Percentiles rank a stretch among this genome's conserved stretches.
phyloP scores from a whole-genome alignment of 2,113 vertebrate genomes.

The Percopsis transmontana region DNA sequence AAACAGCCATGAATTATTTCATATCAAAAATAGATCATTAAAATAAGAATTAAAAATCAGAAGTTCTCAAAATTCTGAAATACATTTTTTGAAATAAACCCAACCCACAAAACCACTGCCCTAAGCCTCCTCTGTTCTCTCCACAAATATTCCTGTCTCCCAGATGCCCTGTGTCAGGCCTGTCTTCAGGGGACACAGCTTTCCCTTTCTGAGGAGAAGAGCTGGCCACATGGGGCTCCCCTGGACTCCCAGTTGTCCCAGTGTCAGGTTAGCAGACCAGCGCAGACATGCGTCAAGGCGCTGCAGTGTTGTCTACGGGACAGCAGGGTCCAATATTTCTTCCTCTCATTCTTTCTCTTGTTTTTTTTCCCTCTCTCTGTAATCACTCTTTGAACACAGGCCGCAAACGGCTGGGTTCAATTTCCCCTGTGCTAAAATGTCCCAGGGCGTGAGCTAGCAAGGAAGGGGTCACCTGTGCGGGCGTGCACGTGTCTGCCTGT shows the following conservation, averaged over 20 bases:
- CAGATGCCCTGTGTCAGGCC: conserved; percentile 29
- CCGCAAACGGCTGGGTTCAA: conserved; percentile 45
- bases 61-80: too few relatives aligned
- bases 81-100: too few relatives aligned
- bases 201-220: conserved; percentile 42
- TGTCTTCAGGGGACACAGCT: conserved; percentile 31
- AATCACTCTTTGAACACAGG: conserved; percentile 25
- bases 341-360: conserved; percentile 30
- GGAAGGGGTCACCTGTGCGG: conserved; percentile 39
- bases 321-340: conserved; percentile 33
- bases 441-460: conserved; percentile 37
- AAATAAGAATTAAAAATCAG: too few relatives aligned
- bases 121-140: conserved; percentile 8
- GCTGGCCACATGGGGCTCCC: conserved; percentile 57
- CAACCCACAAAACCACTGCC: not conserved
- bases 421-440: conserved; percentile 52
- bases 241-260: conserved; percentile 49
- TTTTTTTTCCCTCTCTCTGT: conserved; percentile 36
- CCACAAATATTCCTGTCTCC: conserved; percentile 18
- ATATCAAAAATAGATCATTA: too few relatives aligned
- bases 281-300: conserved; percentile 39
- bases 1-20: too few relatives aligned
- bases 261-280: conserved; percentile 41
- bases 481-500: not conserved
- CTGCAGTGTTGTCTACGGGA: conserved; percentile 25